Evolutionary conservation across 2,888 invertebrate species (phyloP).

Genomic region (Acanthosepion esculentum): DNA sequence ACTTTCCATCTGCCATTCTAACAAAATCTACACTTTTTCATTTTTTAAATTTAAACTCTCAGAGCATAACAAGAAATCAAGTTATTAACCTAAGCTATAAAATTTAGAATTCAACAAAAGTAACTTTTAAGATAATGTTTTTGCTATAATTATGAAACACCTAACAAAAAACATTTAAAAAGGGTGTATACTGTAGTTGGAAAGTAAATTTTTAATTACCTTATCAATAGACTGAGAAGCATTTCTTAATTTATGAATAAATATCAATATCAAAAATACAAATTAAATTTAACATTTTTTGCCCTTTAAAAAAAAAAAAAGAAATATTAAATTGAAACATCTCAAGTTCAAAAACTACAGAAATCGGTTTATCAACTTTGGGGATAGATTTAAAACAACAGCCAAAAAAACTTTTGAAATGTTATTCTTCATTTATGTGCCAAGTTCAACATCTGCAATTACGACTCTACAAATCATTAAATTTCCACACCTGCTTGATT

Average conservation of each 20-base stretch:
- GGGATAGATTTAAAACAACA: background rate
- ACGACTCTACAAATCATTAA: too few relatives aligned
- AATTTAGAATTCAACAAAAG: background rate
- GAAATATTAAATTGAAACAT: background rate
- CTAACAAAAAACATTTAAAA: background rate
- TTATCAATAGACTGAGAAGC: background rate
- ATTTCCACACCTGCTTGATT: too few relatives aligned
- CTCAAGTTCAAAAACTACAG: background rate
- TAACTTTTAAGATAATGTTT: background rate
- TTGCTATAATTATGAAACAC: background rate
- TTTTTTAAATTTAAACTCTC: background rate
- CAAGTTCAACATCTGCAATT: too few relatives aligned
- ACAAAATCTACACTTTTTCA: background rate
- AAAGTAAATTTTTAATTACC: too few relatives aligned
- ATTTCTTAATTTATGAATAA: background rate
- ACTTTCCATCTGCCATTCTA: slow-evolving; percentile 46
- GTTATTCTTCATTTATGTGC: too few relatives aligned
- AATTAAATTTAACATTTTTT: background rate
- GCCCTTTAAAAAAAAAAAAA: background rate
- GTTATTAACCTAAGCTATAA: background rate
- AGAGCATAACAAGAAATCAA: background rate
- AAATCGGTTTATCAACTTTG: background rate
- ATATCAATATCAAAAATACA: background rate
- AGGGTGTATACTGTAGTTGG: too few relatives aligned
- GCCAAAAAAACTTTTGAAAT: background rate